Evolutionary conservation across 2,797 vertebrate species (phyloP).

Genomic region (Tinamus major): DNA sequence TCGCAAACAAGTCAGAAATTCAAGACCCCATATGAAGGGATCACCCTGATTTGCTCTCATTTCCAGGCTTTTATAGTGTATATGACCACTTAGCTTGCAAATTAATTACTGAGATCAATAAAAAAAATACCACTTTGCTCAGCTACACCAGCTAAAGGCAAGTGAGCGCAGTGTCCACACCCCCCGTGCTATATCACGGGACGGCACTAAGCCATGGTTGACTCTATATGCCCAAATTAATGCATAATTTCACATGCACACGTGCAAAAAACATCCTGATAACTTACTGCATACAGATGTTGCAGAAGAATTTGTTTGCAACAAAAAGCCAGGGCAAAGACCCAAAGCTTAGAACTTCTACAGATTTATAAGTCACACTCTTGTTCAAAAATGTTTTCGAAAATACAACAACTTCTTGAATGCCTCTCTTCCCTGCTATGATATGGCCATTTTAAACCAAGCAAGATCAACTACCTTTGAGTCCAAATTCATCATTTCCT

Average conservation of each 20-base stretch:
- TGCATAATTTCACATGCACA: not conserved
- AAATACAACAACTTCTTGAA: not conserved
- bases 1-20: not conserved
- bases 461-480: constrained; percentile 35
- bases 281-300: not conserved
- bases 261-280: fast-evolving
- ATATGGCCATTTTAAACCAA: not conserved
- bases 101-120: not conserved
- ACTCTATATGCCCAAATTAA: fast-evolving
- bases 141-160: not conserved
- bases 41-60: not conserved
- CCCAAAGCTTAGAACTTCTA: constrained; percentile 30
- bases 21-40: not conserved
- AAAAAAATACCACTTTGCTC: not conserved
- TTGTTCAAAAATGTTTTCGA: not conserved
- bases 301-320: constrained; percentile 16
- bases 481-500: constrained; percentile 16
- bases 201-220: fast-evolving
- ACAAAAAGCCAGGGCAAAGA: constrained; percentile 18
- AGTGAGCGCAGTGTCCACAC: not conserved
- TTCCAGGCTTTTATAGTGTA: not conserved
- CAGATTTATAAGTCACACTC: not conserved
- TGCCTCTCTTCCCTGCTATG: not conserved
- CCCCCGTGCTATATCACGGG: not conserved
- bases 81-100: not conserved